A percentile compares a stretch with the other conserved stretches of the same genome.
Conservation (phyloP, 2,113 vertebrate species). For the Centropristis striata region DNA sequence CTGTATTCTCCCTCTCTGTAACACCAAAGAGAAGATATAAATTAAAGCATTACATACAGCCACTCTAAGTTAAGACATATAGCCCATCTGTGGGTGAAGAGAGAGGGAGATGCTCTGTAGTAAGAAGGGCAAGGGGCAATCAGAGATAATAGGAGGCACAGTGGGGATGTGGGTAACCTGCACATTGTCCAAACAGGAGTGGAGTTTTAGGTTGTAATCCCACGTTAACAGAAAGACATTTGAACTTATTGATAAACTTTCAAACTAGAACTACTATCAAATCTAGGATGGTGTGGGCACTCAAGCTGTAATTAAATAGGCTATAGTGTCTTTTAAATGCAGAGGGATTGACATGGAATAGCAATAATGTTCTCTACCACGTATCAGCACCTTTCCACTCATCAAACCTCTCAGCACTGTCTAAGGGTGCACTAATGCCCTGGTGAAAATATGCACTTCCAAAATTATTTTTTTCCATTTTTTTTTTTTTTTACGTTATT, state of each 20-base stretch:
- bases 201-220: slow-evolving; percentile 17
- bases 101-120: slow-evolving; percentile 47
- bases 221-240: slow-evolving; percentile 18
- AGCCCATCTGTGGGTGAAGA: slow-evolving; percentile 46
- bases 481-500: not conserved
- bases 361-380: slow-evolving; percentile 75
- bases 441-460: slow-evolving; percentile 60
- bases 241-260: slow-evolving; percentile 11
- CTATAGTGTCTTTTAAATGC: slow-evolving; percentile 28
- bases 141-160: slow-evolving; percentile 36
- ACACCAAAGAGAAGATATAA: slow-evolving; percentile 78
- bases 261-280: slow-evolving; percentile 13
- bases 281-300: slow-evolving; percentile 4
- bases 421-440: slow-evolving; percentile 26
- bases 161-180: not conserved
- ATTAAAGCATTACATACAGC: slow-evolving; percentile 43
- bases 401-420: slow-evolving; percentile 31
- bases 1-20: slow-evolving; percentile 53
- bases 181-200: not conserved
- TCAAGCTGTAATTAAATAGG: not conserved
- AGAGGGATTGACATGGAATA: slow-evolving; percentile 56
- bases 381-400: slow-evolving; percentile 32
- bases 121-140: slow-evolving; percentile 55
- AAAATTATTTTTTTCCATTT: slow-evolving; percentile 15
- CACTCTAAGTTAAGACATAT: slow-evolving; percentile 14